Evolutionary conservation across 2,888 invertebrate genomes (phyloP), one percentile per base, ranked within the genome.

Genomic region (Eristalis arbustorum): DNA sequence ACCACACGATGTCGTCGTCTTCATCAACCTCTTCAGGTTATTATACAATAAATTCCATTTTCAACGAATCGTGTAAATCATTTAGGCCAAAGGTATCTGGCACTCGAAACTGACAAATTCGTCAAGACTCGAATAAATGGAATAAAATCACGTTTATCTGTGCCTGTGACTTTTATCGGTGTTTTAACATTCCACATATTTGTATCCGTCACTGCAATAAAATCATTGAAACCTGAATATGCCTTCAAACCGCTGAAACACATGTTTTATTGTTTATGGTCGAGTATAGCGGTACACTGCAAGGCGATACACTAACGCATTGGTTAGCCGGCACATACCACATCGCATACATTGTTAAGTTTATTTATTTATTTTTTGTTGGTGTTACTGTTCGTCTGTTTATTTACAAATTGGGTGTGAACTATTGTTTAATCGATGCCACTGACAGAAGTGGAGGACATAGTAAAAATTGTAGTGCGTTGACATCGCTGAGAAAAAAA

Each of bases 381-480:
- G n/a, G 28, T 57, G 22, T 14, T 59, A 18, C 5, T 49, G 49
- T 49, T 23, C n/a, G 13, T 62, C n/a, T 75, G 66, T 67, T 75
- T 28, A 49, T 56, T 67, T 28, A 49, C 67, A 67, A 67, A 67
- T 71, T 71, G 61, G 25, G 71, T 71, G 71, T 37, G 25, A 71
- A 71, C 71, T 71, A 71, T 71, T 71, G 67, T 67, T 67, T 56
- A 67, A 67, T 67, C 67, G 67, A 14, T 25, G 18, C 49, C 28
- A 49, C 40, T 67, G 67, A 67, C 40, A 67, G 67, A 61, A 61
- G 40, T 18, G 59, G 66, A 42, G 28, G 22, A 73, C 49, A 18
- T 1, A 42, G 42, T 14, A 14, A 63, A 75, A 40, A 64, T 23
- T 11, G 22, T 10, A 23, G 63, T 73, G 28, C 73, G 73, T 73